phyloP scores from a whole-genome alignment of 2,797 vertebrate species.

The Ptychobarbus kaznakovi region DNA sequence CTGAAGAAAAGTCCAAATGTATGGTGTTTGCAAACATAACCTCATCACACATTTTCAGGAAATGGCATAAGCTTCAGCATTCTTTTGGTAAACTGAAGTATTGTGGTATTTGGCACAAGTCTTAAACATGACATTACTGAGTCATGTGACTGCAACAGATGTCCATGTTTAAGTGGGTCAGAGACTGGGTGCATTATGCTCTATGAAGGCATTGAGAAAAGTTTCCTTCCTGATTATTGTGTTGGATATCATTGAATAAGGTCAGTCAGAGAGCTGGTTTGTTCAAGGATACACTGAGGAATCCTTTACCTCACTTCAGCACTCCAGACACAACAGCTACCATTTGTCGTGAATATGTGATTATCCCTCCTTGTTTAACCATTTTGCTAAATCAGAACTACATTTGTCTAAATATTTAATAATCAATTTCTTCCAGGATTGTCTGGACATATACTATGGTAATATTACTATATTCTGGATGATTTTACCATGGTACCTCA shows the following conservation, averaged over 20 bases:
- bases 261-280: constrained; percentile 23
- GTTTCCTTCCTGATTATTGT: constrained; percentile 11
- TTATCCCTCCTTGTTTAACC: background rate
- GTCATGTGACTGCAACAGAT: constrained; percentile 37
- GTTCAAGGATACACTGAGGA: background rate
- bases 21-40: background rate
- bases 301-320: background rate
- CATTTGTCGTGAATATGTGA: background rate
- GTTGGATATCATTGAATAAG: constrained; percentile 26
- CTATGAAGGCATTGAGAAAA: background rate
- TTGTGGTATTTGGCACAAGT: constrained; percentile 9
- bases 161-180: constrained; percentile 30
- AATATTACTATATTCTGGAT: background rate
- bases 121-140: constrained; percentile 25
- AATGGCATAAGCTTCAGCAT: background rate
- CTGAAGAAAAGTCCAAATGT: background rate
- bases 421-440: background rate
- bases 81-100: constrained; percentile 36
- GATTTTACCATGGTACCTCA: background rate
- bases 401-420: constrained; percentile 24
- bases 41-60: constrained; percentile 19
- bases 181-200: constrained; percentile 39
- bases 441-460: background rate
- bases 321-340: background rate
- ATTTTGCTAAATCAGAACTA: background rate